Evolutionary conservation across 2,888 invertebrate genomes (phyloP), one percentile per base, ranked within the genome.

Genomic region (Plemyria rubiginata): DNA sequence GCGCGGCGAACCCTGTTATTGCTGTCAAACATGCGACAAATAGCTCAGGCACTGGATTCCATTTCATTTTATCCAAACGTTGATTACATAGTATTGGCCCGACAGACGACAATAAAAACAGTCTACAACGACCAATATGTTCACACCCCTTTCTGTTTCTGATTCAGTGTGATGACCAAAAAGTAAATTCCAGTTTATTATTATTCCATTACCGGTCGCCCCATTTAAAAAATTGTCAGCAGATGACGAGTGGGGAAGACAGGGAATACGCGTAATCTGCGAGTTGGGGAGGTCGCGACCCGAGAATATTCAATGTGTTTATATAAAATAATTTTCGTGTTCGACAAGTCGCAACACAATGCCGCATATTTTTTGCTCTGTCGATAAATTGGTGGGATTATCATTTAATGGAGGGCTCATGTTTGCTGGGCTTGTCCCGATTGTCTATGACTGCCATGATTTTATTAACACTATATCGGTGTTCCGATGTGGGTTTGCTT

Each of bases 321-420:
- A 92, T 91, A 91, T 92, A 92, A 92, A 92, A 92, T 92, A 87
- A 92, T 92, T 91, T 92, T 90, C 90, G 85, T 92, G 92, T 92
- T 88, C 88, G 89, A 92, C 92, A 92, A 91, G 86, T 90, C 86
- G 75, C 85, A 76, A 87, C 87, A 92, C 92, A 92, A 92, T 90
- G 78, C 79, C 80, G 84, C 80, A 85, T 84, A 88, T 92, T 92
- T 92, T 92, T 92, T 91, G 87, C 86, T 84, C 81, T 73, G 83
- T 78, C 91, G 85, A 92, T 92, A 92, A 90, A 92, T 92, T 91
- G 92, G 87, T 79, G 79, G 92, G 92, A 92, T 92, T 92, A 92
- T 91, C 90, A 90, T 91, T 91, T 92, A 92, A 92, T 92, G 92
- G 90, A 90, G 90, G 92, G 92, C 90, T 92, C 92, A 88, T 92